Conservation (phyloP, 2,113 vertebrate genomes). For the Mandrillus leucophaeus region DNA sequence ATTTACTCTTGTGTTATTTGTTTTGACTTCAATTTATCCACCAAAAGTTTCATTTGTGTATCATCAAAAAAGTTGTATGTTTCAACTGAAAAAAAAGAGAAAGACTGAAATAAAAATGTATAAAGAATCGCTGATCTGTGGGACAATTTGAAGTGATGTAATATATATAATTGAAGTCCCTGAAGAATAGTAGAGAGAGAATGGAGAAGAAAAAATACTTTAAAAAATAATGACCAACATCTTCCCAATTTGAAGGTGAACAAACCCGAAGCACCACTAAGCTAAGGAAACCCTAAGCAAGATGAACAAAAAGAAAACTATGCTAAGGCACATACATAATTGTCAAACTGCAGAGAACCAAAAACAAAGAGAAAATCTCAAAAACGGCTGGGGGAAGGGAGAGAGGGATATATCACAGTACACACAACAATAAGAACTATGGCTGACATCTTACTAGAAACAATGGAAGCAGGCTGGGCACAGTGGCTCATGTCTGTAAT, state of each 20-base stretch:
- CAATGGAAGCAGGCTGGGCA: not conserved
- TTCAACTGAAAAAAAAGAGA: slow-evolving; percentile 9
- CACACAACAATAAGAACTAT: not conserved
- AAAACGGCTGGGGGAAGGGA: not conserved
- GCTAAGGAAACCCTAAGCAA: not conserved
- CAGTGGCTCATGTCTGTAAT: too few relatives aligned
- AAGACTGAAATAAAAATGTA: not conserved
- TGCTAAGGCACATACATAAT: not conserved
- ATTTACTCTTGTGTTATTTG: slow-evolving; percentile 57
- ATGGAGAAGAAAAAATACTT: not conserved
- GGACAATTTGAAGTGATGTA: not conserved
- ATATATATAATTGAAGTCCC: not conserved
- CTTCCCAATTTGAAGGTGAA: not conserved
- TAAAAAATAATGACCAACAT: not conserved
- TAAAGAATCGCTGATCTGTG: not conserved
- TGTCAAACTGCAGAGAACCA: not conserved
- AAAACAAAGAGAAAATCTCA: not conserved
- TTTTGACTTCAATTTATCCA: slow-evolving; percentile 69
- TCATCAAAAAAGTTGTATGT: slow-evolving; percentile 73
- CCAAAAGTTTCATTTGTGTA: slow-evolving; percentile 72
- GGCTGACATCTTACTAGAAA: not conserved
- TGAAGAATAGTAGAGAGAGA: not conserved
- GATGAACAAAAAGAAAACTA: not conserved
- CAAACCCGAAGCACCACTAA: not conserved
- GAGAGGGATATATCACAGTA: not conserved